Conservation (phyloP, 2,113 vertebrate species). For the Bubalus kerabau region DNA sequence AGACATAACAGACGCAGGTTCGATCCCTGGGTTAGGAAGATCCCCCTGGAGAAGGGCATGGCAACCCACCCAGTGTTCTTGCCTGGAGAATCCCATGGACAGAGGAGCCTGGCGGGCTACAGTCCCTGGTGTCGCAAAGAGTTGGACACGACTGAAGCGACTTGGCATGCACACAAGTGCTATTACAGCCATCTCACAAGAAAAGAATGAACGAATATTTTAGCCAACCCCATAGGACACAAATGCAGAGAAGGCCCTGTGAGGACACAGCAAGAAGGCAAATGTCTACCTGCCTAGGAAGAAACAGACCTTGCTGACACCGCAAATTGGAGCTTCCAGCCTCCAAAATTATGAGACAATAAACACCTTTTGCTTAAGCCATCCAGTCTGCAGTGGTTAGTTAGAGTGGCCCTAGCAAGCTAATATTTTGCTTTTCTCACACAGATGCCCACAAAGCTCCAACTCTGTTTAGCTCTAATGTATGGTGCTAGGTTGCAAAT, state of each 20-base stretch:
- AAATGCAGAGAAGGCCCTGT: too few species aligned
- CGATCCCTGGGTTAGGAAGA: not conserved
- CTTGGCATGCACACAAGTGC: rapidly evolving
- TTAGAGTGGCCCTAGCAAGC: rapidly evolving
- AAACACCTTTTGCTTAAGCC: not conserved
- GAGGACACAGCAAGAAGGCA: not conserved
- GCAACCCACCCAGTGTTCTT: not conserved
- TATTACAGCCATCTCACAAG: not conserved
- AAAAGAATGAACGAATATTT: not conserved
- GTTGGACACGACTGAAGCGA: not conserved
- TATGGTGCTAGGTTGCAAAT: rapidly evolving
- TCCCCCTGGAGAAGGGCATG: not conserved
- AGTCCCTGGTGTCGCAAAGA: not conserved
- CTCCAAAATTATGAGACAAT: not conserved
- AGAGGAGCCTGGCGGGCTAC: not conserved
- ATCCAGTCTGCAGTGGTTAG: too few species aligned
- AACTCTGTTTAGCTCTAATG: not conserved
- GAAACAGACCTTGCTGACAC: not conserved
- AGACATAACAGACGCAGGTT: not conserved
- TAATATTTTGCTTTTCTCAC: too few species aligned
- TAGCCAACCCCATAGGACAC: not conserved
- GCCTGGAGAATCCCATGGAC: not conserved
- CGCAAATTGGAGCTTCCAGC: not conserved
- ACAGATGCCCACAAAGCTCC: rapidly evolving
- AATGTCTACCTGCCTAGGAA: not conserved